Base-by-base conservation (phyloP, 2,888 invertebrate genomes). In the Papilio gigon region DNA sequence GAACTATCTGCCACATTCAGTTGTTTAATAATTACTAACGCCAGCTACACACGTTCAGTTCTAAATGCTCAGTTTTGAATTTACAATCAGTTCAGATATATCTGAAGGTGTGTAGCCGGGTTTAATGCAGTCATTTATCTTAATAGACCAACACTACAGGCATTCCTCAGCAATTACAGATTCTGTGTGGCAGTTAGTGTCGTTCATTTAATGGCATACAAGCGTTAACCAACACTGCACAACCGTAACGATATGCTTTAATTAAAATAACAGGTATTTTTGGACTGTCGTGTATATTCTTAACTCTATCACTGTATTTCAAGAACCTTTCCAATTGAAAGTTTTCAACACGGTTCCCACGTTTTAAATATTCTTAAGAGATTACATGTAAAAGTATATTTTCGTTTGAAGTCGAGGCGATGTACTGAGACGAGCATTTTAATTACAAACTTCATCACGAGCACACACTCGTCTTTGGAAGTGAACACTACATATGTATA, bases 191-290 rank as follows among this genome's bases (percentile, higher is more conserved):
- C 25, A 53, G 53, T 53, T 25, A 12, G 22, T 33, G 35, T 30
- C 20, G 1, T 20, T 40, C 2, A 25, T 40, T 22, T 37, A 8
- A 25, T 25, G n/a, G 53, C 53, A 67, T 67, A 62, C 37, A 63
- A 76, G 77, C 81, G 83, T 80, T 8, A 22, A 63, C 6, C 42
- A 47, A 58, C 47, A 80, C 78, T 82, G 88, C 88, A 89, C 87
- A 87, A 88, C 84, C 82, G 87, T 78, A 89, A 91, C 88, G 79
- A 75, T 86, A 92, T 91, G 91, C 91, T 92, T 92, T 92, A 91
- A 92, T 80, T 80, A 80, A 83, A 75, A 90, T n/a, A 91, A 91
- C 92, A 91, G 91, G 91, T 91, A 91, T 91, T 90, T n/a, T 90
- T 91, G 84, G 85, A 91, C 79, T 82, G 78, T 82, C 84, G 84